These are phyloP conservation scores for Phymorhynchus buccinoides DNA, from an alignment of 1,140 invertebrate species.

Conservation along the genomic window DNA sequence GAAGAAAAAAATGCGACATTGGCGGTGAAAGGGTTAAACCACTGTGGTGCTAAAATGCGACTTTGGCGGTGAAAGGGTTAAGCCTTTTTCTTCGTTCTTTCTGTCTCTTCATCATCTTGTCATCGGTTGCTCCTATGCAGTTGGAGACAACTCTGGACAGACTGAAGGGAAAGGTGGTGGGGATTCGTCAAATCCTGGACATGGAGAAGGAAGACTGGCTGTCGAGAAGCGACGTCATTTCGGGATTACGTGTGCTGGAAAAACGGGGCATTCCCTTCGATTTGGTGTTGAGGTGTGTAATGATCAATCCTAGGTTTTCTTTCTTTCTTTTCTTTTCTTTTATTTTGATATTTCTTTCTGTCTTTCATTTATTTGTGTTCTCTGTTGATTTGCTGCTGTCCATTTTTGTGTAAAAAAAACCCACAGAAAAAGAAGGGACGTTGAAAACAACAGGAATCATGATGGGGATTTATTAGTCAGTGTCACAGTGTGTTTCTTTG, in stretches of 20 bases:
- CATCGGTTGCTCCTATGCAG: not conserved
- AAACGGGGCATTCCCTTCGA: conserved; percentile 47
- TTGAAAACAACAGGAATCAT: no score
- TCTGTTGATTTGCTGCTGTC: no score
- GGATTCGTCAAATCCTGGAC: conserved; percentile 50
- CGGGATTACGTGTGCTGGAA: conserved; percentile 44
- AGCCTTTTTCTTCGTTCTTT: no score
- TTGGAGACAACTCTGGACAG: conserved; percentile 34
- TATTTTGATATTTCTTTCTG: not conserved
- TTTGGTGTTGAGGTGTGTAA: conserved; percentile 46
- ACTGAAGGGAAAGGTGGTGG: conserved; percentile 43
- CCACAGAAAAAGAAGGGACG: no score
- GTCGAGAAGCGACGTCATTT: conserved; percentile 41
- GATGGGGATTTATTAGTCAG: no score
- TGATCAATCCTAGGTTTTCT: not conserved
- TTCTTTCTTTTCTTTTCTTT: not conserved
- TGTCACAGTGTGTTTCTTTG: no score
- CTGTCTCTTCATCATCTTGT: no score
- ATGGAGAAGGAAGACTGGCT: conserved; percentile 50
- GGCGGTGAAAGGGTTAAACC: no score
- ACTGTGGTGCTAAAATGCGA: no score
- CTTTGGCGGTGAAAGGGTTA: no score
- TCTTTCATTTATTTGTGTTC: not conserved
- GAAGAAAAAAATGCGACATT: no score
- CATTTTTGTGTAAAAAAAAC: no score